Conservation (phyloP, 2,888 invertebrate species). For the Eupithecia inturbata region DNA sequence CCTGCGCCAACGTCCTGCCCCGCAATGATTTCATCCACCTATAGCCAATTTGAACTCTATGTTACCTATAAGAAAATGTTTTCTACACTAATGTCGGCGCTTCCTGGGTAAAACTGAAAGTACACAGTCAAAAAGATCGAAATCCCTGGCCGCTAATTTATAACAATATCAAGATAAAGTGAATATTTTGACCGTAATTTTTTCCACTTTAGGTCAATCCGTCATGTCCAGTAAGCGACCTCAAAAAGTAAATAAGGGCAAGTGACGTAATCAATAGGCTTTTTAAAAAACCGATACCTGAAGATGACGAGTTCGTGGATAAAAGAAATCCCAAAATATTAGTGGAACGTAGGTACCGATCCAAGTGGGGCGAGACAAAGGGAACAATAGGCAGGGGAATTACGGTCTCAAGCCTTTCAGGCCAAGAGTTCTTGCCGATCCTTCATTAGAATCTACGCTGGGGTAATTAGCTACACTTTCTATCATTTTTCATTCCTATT, state of each 20-base stretch:
- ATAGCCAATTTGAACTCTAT: slow-evolving; percentile 69
- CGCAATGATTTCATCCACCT: slow-evolving; percentile 81
- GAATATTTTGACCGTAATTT: slow-evolving; percentile 40
- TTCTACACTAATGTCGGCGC: slow-evolving; percentile 18
- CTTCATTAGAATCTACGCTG: slow-evolving; percentile 56
- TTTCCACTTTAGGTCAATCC: slow-evolving; percentile 37
- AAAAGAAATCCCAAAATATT: slow-evolving; percentile 50
- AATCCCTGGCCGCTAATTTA: slow-evolving; percentile 17
- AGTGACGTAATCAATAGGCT: slow-evolving; percentile 38
- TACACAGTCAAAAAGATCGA: slow-evolving; percentile 9
- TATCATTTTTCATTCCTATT: slow-evolving; percentile 28
- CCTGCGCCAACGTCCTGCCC: slow-evolving; percentile 61
- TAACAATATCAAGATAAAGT: slow-evolving; percentile 32
- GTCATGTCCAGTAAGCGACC: slow-evolving; percentile 42
- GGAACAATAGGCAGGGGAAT: slow-evolving; percentile 65
- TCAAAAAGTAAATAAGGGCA: slow-evolving; percentile 43
- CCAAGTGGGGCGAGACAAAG: slow-evolving; percentile 61
- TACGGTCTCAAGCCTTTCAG: slow-evolving; percentile 64
- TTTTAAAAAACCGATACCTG: slow-evolving; percentile 48
- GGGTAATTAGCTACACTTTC: slow-evolving; percentile 36
- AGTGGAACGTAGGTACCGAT: slow-evolving; percentile 50
- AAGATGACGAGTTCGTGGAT: slow-evolving; percentile 48
- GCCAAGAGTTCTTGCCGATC: slow-evolving; percentile 56
- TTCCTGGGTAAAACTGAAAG: slow-evolving; percentile 10
- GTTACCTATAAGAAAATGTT: slow-evolving; percentile 40